Percentiles rank a stretch among this genome's conserved stretches.
Evolutionary conservation across 2,113 vertebrate genomes (phyloP).

Genomic region (Nothoprocta perdicaria): DNA sequence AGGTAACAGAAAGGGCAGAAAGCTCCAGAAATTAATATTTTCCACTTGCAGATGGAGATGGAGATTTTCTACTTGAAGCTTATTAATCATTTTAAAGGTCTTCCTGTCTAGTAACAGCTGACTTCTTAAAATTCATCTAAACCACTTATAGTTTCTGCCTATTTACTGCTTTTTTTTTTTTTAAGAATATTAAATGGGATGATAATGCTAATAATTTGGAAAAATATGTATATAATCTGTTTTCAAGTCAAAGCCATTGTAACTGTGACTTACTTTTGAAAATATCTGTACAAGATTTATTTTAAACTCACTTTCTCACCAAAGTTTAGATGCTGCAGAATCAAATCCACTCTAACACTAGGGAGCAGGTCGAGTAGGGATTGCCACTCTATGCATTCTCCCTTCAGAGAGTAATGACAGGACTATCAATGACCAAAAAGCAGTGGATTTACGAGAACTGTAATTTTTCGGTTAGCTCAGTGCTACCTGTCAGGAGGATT

Average conservation of each 20-base stretch:
- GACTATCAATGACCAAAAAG: not conserved
- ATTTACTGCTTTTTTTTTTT: not conserved
- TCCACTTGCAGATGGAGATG: not conserved
- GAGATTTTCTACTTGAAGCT: not conserved
- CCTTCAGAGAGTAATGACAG: not conserved
- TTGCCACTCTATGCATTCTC: not conserved
- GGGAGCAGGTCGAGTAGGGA: not conserved
- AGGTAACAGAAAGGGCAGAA: not conserved
- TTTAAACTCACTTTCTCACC: not conserved
- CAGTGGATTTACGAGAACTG: not conserved
- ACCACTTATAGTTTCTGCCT: not conserved
- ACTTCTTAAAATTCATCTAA: not conserved
- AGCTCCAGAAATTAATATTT: not conserved
- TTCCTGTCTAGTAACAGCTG: not conserved
- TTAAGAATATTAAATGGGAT: not conserved
- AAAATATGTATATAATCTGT: not conserved
- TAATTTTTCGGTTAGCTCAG: not conserved
- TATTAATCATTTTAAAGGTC: not conserved
- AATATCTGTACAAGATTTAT: not conserved
- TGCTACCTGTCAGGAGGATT: not conserved
- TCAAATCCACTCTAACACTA: not conserved
- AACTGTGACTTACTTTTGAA: not conserved
- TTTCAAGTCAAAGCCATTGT: not conserved
- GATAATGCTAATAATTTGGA: not conserved
- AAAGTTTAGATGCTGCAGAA: not conserved